Evolutionary conservation across 53 echinoderm and acorn worm species (phyloP).

Genomic region (Paracentrotus lividus): DNA sequence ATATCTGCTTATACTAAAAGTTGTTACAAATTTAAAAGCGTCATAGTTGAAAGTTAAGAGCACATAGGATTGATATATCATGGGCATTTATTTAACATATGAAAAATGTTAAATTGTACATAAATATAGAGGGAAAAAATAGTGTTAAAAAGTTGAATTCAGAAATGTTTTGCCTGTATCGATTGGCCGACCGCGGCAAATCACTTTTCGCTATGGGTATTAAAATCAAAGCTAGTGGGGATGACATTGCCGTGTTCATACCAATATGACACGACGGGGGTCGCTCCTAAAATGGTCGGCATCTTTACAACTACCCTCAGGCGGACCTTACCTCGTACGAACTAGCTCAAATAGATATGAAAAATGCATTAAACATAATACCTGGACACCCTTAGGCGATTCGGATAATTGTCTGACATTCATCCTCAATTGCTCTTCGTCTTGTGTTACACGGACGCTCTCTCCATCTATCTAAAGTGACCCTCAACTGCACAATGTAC

Average conservation of each 20-base stretch:
- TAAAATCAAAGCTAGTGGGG: not conserved
- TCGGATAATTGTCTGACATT: constrained; percentile 56
- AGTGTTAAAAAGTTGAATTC: not conserved
- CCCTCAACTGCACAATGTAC: not conserved
- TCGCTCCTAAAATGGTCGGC: constrained; percentile 37
- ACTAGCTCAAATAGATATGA: constrained; percentile 26
- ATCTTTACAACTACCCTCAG: constrained; percentile 21
- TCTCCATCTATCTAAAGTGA: not conserved
- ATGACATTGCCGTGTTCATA: not conserved
- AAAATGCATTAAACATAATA: constrained; percentile 64
- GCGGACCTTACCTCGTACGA: not conserved
- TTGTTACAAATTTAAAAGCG: too few relatives aligned
- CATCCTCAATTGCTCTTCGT: constrained; percentile 45
- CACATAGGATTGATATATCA: too few relatives aligned
- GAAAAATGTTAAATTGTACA: not conserved
- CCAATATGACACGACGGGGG: constrained; percentile 5
- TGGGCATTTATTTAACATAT: too few relatives aligned
- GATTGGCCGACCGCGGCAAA: not conserved
- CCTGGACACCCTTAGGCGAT: constrained; percentile 46
- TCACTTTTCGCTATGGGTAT: not conserved
- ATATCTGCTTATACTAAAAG: too few relatives aligned
- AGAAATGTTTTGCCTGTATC: not conserved
- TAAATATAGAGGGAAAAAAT: not conserved
- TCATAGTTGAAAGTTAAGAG: too few relatives aligned
- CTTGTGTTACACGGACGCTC: constrained; percentile 43